These are phyloP conservation scores for Atopsyche davidsoni DNA, from an alignment of 1,140 invertebrate genomes.

Conservation along the genomic window DNA sequence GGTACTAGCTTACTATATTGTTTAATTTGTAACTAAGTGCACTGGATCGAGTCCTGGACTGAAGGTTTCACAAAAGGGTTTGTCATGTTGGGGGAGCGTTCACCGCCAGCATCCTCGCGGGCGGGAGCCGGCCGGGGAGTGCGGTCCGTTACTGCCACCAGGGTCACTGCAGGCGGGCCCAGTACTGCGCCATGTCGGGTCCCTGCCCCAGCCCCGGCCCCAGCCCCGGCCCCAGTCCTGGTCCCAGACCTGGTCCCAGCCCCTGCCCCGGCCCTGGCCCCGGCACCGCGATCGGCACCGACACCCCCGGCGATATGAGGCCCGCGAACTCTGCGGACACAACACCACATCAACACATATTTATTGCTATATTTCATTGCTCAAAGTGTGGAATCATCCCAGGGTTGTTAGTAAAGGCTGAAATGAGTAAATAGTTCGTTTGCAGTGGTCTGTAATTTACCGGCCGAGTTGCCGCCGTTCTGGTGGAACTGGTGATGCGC, in stretches of 20 bases:
- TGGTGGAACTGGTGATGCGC: constrained; percentile 19
- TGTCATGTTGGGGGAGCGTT: no score
- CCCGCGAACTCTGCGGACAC: constrained; percentile 54
- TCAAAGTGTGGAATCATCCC: no score
- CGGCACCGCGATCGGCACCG: constrained; percentile 87
- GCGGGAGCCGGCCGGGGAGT: no score
- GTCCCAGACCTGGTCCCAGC: constrained; percentile 86
- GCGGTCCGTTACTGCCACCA: constrained; percentile 47
- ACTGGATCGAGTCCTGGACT: no score
- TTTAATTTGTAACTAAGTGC: no score
- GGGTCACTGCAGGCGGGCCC: constrained; percentile 87
- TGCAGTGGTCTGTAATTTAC: constrained; percentile 9
- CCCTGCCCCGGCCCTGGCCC: constrained; percentile 73
- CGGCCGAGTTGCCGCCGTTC: constrained; percentile 21
- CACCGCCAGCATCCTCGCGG: no score
- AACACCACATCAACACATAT: not conserved
- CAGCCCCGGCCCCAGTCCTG: constrained; percentile 86
- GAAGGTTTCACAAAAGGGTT: no score
- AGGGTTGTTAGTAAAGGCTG: no score
- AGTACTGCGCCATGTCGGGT: constrained; percentile 68
- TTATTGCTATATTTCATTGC: no score
- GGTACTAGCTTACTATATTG: no score
- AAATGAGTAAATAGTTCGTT: constrained; percentile 1
- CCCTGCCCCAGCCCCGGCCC: constrained; percentile 85
- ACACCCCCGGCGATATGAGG: constrained; percentile 86